Conservation (phyloP, 1,140 invertebrate species). For the Apis laboriosa region DNA sequence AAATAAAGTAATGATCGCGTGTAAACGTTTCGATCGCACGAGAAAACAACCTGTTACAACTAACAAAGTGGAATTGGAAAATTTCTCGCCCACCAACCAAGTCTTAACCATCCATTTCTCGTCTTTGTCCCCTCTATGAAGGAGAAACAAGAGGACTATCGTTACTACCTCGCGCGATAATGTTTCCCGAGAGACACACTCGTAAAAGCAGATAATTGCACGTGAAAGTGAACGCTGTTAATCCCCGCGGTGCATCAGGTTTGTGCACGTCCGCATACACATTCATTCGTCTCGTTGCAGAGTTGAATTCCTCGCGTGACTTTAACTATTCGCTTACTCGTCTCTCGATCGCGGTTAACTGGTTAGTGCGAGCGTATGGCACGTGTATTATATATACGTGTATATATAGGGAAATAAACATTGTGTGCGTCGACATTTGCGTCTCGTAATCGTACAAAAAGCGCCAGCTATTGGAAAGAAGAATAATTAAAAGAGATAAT, state of each 20-base stretch:
- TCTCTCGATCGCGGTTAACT: neutral
- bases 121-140: neutral
- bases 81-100: conserved; percentile 11
- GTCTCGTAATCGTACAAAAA: neutral
- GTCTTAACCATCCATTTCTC: neutral
- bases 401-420: conserved; percentile 6
- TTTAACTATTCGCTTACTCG: conserved; percentile 27
- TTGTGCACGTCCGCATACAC: conserved; percentile 1
- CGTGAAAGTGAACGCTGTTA: conserved; percentile 59
- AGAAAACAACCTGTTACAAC: conserved; percentile 40
- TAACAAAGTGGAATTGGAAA: conserved; percentile 49
- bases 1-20: conserved; percentile 35
- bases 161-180: conserved; percentile 36
- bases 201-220: conserved; percentile 59
- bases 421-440: neutral
- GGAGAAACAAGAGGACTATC: neutral
- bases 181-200: conserved; percentile 45
- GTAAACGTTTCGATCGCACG: conserved; percentile 40
- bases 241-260: conserved; percentile 23
- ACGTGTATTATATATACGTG: conserved; percentile 19
- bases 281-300: neutral
- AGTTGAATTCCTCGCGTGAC: conserved; percentile 62
- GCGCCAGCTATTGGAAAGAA: neutral
- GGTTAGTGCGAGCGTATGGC: neutral
- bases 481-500: conserved; percentile 31